These are phyloP conservation scores for Heterotilapia buettikoferi DNA, from an alignment of 2,113 vertebrate species.

Conservation along the genomic window DNA sequence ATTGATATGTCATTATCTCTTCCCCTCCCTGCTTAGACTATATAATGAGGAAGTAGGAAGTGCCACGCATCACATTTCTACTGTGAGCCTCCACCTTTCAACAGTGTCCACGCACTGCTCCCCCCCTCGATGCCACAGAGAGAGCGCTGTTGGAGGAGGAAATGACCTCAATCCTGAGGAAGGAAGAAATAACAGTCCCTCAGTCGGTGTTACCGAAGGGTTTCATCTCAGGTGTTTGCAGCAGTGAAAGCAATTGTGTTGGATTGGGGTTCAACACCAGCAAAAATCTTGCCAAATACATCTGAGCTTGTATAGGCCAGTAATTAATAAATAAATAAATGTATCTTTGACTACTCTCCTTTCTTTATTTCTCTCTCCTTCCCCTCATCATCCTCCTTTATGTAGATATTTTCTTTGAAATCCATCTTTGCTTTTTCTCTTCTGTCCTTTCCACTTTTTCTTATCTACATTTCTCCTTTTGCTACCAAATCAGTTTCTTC, in stretches of 20 bases:
- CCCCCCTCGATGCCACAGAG: not conserved
- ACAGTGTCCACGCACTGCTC: not conserved
- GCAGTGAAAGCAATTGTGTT: not conserved
- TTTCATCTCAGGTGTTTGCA: not conserved
- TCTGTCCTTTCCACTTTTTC: not conserved
- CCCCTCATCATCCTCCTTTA: not conserved
- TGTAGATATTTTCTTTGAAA: not conserved
- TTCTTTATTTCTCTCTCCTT: not conserved
- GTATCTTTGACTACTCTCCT: not conserved
- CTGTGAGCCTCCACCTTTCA: not conserved
- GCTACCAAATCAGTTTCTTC: not conserved
- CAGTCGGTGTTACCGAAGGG: not conserved
- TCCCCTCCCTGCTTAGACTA: not conserved
- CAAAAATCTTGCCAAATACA: not conserved
- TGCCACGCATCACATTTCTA: not conserved
- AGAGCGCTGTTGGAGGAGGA: not conserved
- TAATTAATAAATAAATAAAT: not conserved
- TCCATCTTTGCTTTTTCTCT: not conserved
- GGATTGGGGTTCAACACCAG: not conserved
- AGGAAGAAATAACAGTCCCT: not conserved
- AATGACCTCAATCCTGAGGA: not conserved
- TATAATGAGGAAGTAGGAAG: not conserved
- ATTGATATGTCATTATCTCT: not conserved
- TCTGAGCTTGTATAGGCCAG: not conserved
- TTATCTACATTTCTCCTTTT: not conserved